phyloP scores from a whole-genome alignment of 2,888 invertebrate species.

The Xestia c-nigrum region DNA sequence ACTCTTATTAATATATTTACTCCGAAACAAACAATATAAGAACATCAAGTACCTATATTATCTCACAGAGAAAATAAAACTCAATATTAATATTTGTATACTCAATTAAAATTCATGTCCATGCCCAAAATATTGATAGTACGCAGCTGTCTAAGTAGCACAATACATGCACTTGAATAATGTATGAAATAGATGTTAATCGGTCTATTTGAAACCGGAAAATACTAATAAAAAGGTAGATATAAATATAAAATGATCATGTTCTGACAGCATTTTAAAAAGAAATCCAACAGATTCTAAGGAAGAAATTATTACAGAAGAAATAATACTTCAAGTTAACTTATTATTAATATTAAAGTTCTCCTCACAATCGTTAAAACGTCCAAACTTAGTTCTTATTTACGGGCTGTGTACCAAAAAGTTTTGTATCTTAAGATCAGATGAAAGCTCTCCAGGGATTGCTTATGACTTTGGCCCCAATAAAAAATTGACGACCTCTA shows the following conservation, averaged over 20 bases:
- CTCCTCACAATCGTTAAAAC: conserved; percentile 14
- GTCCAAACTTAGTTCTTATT: conserved; percentile 42
- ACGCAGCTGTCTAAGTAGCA: not conserved
- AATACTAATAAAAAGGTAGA: too few species aligned
- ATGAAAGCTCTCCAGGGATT: conserved; percentile 33
- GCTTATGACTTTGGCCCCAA: conserved; percentile 43
- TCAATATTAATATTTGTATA: not conserved
- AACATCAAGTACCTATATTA: not conserved
- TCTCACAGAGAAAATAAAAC: not conserved
- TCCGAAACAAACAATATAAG: not conserved
- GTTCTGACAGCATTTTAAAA: not conserved
- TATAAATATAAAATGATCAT: too few species aligned
- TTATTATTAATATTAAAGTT: conserved; percentile 1
- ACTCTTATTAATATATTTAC: not conserved
- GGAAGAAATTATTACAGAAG: not conserved
- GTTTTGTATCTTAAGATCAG: conserved; percentile 54
- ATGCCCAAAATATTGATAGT: not conserved
- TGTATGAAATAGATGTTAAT: not conserved
- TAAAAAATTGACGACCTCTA: conserved; percentile 27
- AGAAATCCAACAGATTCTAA: not conserved
- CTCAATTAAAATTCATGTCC: not conserved
- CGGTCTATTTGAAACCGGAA: not conserved
- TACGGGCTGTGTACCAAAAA: conserved; percentile 33
- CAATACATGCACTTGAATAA: not conserved
- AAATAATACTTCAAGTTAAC: not conserved